Conservation (phyloP, 2,113 vertebrate genomes). For the Trachemys scripta region DNA sequence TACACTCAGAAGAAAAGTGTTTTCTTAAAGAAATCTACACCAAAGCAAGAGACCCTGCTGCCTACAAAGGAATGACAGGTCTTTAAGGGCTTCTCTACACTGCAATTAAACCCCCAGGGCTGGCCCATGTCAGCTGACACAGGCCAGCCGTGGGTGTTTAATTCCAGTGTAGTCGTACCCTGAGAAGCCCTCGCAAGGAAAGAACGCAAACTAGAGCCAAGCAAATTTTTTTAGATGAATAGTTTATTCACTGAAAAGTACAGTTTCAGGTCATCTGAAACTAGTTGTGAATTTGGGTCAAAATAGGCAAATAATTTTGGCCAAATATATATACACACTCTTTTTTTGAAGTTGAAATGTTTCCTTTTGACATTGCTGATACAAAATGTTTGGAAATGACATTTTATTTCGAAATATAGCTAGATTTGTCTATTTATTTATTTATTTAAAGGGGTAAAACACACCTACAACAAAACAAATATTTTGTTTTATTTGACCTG, state of each 20-base stretch:
- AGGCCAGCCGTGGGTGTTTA: background rate
- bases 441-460: background rate
- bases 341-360: background rate
- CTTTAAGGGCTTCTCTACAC: background rate
- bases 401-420: background rate
- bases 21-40: constrained; percentile 33
- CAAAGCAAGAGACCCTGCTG: constrained; percentile 11
- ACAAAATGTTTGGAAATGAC: background rate
- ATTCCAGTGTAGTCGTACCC: background rate
- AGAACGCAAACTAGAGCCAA: background rate
- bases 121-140: background rate
- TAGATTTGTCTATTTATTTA: background rate
- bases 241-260: background rate
- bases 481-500: background rate
- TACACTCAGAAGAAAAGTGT: background rate
- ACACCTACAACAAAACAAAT: background rate
- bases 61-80: constrained; percentile 8
- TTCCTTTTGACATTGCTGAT: background rate
- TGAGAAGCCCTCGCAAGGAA: background rate
- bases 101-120: background rate
- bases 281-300: background rate
- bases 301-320: background rate
- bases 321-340: background rate
- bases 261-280: background rate
- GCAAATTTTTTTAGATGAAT: background rate